These are phyloP conservation scores for Eustalomyia histrio DNA, from an alignment of 2,888 invertebrate genomes.

Conservation along the genomic window DNA sequence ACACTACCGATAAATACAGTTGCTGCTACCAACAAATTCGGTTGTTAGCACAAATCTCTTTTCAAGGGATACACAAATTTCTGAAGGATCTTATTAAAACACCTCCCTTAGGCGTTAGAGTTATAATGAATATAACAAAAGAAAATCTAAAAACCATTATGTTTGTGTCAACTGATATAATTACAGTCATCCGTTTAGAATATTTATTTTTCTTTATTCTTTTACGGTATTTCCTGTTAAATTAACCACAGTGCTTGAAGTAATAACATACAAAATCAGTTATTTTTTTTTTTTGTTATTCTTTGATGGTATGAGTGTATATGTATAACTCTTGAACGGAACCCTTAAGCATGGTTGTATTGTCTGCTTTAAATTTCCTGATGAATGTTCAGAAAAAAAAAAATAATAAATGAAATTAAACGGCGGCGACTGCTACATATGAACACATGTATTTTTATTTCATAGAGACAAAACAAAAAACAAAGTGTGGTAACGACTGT, in stretches of 20 bases:
- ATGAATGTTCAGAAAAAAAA: not conserved
- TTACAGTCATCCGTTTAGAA: conserved; percentile 35
- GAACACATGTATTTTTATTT: not conserved
- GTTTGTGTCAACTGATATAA: conserved; percentile 43
- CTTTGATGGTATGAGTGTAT: not conserved
- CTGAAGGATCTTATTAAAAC: no score
- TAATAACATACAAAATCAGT: conserved; percentile 55
- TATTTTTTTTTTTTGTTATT: not conserved
- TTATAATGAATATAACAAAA: no score
- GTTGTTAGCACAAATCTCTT: no score
- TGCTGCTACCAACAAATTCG: no score
- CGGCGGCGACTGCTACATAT: conserved; percentile 10
- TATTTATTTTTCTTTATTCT: not conserved
- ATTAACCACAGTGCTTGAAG: conserved; percentile 50
- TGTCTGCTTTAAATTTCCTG: conserved; percentile 53
- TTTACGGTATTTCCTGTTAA: conserved; percentile 49
- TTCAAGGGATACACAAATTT: no score
- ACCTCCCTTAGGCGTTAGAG: no score
- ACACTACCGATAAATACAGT: no score
- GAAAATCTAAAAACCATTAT: conserved; percentile 17
- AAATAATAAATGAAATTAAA: no score
- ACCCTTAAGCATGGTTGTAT: conserved; percentile 51
- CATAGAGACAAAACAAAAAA: conserved; percentile 36
- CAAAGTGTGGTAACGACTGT: conserved; percentile 59
- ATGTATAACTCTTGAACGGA: conserved; percentile 8